Evolutionary conservation across 1,140 invertebrate species (phyloP), one percentile per base, ranked within the genome.

Genomic region (Pseudoatta argentina): DNA sequence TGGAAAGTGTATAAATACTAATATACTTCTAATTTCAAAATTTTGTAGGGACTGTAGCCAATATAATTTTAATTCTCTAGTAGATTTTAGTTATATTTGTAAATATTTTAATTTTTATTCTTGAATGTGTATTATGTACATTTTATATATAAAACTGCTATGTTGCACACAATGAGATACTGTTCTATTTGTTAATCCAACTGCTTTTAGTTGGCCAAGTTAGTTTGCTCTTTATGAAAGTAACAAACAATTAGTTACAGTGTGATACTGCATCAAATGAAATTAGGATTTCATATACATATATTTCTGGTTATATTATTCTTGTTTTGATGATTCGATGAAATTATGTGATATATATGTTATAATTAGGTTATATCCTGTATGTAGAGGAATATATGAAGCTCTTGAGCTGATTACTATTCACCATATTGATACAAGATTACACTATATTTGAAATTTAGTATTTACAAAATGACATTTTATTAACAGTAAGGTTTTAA

Each of bases 331-430:
- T n/a, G 39, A 73, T 83, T 83, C 14, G 55, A 51, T 16, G 21
- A 51, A 82, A 73, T 82, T 82, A 82, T 12, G 34, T 12, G 55
- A 83, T 44, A 73, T 61, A 18, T 71, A 73, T 73, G 79, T 75
- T n/a, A 75, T 73, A 83, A 83, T 83, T 83, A 61, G 39, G 27
- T 83, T 34, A 44, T 24, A 61, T 27, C 51, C 12, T 44, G 24
- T 27, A 61, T 30, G 4, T 51, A 34, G 55, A 48, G 78, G 16
- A 44, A 81, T 12, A 69, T 71, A 81, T 73, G 69, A 83, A 75
- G 55, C 69, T n/a, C 69, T 83, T 75, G 55, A 75, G 53, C 79
- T 51, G 69, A 75, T 83, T 51, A 57, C 39, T 48, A n/a, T 18
- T 67, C 27, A 48, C 48, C 14, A n/a, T 75, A 81, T 55, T 63